Evolutionary conservation across 2,888 invertebrate genomes (phyloP).

Genomic region (Melipona beecheii): DNA sequence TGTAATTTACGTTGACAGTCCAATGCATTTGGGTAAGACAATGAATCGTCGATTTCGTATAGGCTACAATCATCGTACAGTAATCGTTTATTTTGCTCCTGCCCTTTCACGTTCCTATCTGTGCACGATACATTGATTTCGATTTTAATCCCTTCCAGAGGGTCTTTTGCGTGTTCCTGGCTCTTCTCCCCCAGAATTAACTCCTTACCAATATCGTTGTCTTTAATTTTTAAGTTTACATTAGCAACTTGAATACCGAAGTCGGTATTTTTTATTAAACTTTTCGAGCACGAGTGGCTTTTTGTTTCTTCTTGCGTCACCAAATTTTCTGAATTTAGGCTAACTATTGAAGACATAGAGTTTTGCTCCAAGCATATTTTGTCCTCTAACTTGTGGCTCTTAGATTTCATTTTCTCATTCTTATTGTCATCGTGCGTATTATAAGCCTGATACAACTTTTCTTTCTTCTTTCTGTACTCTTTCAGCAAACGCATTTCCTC

Average conservation of each 20-base stretch:
- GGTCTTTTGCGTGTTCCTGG: conserved; percentile 57
- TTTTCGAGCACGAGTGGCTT: conserved; percentile 45
- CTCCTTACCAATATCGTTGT: conserved; percentile 63
- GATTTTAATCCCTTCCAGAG: conserved; percentile 78
- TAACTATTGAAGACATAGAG: not conserved
- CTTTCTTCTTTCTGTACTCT: conserved; percentile 71
- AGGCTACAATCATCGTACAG: conserved; percentile 45
- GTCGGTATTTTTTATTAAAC: conserved; percentile 65
- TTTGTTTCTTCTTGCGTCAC: conserved; percentile 48
- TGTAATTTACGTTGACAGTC: conserved; percentile 34
- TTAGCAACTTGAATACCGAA: conserved; percentile 78
- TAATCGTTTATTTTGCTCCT: conserved; percentile 38
- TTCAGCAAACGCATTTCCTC: conserved; percentile 67
- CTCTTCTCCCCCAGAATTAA: conserved; percentile 59
- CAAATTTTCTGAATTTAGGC: not conserved
- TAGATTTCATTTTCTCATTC: not conserved
- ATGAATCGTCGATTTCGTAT: conserved; percentile 21
- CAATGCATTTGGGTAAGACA: conserved; percentile 4
- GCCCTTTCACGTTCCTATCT: conserved; percentile 68
- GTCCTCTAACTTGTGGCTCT: not conserved
- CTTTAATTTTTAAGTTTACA: conserved; percentile 78
- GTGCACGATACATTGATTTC: conserved; percentile 81
- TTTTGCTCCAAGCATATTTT: conserved; percentile 30
- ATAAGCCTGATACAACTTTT: conserved; percentile 22
- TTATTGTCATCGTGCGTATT: not conserved